phyloP scores from a whole-genome alignment of 2,888 invertebrate species.

The Auanema sp. region DNA sequence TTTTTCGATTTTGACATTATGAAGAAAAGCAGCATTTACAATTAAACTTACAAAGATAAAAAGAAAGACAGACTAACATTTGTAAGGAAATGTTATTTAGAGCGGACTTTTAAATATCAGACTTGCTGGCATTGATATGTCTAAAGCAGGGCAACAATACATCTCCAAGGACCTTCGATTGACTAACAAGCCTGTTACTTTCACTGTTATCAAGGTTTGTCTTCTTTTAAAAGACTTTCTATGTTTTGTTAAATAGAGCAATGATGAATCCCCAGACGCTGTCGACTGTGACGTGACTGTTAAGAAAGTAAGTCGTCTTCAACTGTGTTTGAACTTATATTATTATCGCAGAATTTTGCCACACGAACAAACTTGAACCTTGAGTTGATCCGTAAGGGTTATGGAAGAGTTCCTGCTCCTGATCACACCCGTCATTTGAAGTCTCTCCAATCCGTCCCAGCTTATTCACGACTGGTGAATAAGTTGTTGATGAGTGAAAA shows the following conservation, averaged over 20 bases:
- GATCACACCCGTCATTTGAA: conserved; percentile 55
- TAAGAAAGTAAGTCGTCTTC: conserved; percentile 44
- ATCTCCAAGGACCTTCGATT: conserved; percentile 55
- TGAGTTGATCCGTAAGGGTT: conserved; percentile 61
- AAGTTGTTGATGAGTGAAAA: conserved; percentile 61
- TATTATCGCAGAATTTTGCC: conserved; percentile 35
- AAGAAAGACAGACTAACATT: background rate
- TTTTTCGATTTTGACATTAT: background rate
- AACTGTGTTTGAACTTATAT: background rate
- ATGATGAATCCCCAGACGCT: conserved; percentile 44
- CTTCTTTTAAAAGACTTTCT: background rate
- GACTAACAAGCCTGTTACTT: conserved; percentile 53
- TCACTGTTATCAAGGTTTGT: conserved; percentile 55
- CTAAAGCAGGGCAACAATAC: conserved; percentile 56
- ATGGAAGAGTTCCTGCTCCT: conserved; percentile 59
- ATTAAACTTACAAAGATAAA: background rate
- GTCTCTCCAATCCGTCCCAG: conserved; percentile 55
- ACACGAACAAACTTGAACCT: conserved; percentile 58
- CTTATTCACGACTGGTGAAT: conserved; percentile 61
- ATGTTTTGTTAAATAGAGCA: conserved; percentile 9
- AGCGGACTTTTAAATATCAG: conserved; percentile 52
- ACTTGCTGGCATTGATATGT: conserved; percentile 60
- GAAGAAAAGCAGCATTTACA: background rate
- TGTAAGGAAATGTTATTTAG: conserved; percentile 23
- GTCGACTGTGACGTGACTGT: conserved; percentile 59